Base-by-base conservation (phyloP, 2,113 vertebrate species). In the Laticauda colubrina region DNA sequence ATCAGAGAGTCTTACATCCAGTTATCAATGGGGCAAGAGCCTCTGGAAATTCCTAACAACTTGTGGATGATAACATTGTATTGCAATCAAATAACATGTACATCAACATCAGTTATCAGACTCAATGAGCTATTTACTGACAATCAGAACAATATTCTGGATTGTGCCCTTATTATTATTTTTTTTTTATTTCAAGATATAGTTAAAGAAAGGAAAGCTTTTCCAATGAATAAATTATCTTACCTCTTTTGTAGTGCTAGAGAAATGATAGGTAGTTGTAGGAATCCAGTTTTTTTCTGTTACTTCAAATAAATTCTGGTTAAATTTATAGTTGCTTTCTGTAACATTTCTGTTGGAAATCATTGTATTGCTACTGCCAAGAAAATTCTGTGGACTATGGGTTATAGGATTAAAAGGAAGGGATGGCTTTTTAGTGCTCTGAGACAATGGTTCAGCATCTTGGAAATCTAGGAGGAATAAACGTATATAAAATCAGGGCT, bases 231-330 rank as follows among this genome's bases (percentile, higher is more conserved):
- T 34, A 51, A 54, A 29, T 90, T 89, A 9, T 87, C 96, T 97
- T 98, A 98, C 98, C 98, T 98, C 93, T 94, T 95, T 92, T 2
- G 97, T 96, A 90, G 96, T 96, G 94, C 95, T 96, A 48, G 89
- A 87, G 92, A 96, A 95, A 5, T 94, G 94, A 54, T 7, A 91
- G 92, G 93, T 91, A 1, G 96, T 95, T 48, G 87, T 91, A 55
- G 92, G 91, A 89, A 89, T 92, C 96, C 96, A 96, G 23, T 93
- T 20, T 59, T 94, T 94, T 90, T 96, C 95, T 93, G 96, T 95
- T 87, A 93, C 92, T 39, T 91, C 90, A 54, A 95, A 87, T 11
- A 29, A 34, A 94, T 92, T 96, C 85, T 88, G 88, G 23, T 29
- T 69, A 34, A 94, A 93, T 90, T 87, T 97, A 89, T 91, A 95